Evolutionary conservation across 2,888 invertebrate genomes (phyloP).

Genomic region (Eudasyphora cyanicolor): DNA sequence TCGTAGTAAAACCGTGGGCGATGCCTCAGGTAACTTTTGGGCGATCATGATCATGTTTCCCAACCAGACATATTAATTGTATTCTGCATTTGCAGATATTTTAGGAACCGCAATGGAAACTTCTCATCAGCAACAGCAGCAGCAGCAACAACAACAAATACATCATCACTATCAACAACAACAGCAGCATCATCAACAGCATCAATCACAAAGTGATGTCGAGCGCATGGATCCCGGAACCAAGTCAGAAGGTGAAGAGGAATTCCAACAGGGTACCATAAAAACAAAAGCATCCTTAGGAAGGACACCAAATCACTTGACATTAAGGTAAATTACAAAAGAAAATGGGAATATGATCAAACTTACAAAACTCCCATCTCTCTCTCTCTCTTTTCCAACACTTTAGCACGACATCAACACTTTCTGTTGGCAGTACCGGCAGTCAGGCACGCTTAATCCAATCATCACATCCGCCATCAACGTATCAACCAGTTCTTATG

Average conservation of each 20-base stretch:
- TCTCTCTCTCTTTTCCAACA: conserved; percentile 10
- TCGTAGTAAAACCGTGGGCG: conserved; percentile 95
- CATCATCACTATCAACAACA: conserved; percentile 68
- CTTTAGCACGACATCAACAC: conserved; percentile 93
- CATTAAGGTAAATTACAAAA: conserved; percentile 84
- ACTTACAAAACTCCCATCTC: background rate
- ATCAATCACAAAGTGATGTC: conserved; percentile 78
- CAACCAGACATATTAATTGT: background rate
- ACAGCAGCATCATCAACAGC: conserved; percentile 77
- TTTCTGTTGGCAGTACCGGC: conserved; percentile 95
- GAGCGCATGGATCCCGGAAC: conserved; percentile 86
- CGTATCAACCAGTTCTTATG: conserved; percentile 92
- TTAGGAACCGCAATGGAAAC: conserved; percentile 38
- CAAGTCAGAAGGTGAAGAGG: conserved; percentile 93
- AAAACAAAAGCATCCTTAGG: conserved; percentile 87
- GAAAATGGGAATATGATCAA: too few relatives aligned
- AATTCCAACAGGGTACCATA: conserved; percentile 85
- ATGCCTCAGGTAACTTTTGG: conserved; percentile 84
- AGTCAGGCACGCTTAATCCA: conserved; percentile 96
- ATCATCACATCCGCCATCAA: conserved; percentile 95
- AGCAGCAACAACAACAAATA: conserved; percentile 71
- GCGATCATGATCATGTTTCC: background rate
- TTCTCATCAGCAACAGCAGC: conserved; percentile 51
- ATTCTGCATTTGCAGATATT: conserved; percentile 54
- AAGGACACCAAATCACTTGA: conserved; percentile 95